Percentiles rank a stretch among this genome's conserved stretches.
These are phyloP conservation scores for Hydropsyche betteni DNA, from an alignment of 2,888 invertebrate genomes.

Conservation along the genomic window DNA sequence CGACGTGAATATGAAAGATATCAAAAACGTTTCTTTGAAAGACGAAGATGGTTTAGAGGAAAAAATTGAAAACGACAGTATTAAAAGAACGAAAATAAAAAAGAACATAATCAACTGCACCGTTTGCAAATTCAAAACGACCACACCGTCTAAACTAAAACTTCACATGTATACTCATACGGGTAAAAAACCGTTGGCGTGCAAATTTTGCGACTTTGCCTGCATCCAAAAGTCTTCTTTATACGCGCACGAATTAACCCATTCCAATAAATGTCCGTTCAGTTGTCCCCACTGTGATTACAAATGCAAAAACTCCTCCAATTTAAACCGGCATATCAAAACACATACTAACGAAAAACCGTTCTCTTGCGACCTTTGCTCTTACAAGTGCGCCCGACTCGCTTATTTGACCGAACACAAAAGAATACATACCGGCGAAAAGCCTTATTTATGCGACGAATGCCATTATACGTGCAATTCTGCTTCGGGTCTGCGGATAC, in stretches of 20 bases:
- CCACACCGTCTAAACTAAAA: slow-evolving; percentile 1
- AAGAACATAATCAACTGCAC: background rate
- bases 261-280: slow-evolving; percentile 44
- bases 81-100: too few species aligned
- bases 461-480: slow-evolving; percentile 48
- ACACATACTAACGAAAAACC: slow-evolving; percentile 31
- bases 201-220: background rate
- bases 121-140: slow-evolving; percentile 11
- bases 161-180: slow-evolving; percentile 7
- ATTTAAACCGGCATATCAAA: slow-evolving; percentile 25
- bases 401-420: slow-evolving; percentile 16
- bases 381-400: background rate
- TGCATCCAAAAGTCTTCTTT: slow-evolving; percentile 13
- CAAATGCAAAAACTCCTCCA: slow-evolving; percentile 41
- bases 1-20: too few species aligned
- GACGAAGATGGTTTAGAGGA: too few species aligned
- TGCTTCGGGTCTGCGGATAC: slow-evolving; percentile 43
- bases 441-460: slow-evolving; percentile 49
- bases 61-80: too few species aligned
- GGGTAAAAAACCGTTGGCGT: background rate
- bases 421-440: slow-evolving; percentile 38
- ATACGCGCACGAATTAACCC: background rate
- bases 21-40: too few species aligned
- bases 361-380: slow-evolving; percentile 24
- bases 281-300: slow-evolving; percentile 47